phyloP scores from a whole-genome alignment of 64 coral and sea anemone species.

The Hydrozoanthus tunicans region DNA sequence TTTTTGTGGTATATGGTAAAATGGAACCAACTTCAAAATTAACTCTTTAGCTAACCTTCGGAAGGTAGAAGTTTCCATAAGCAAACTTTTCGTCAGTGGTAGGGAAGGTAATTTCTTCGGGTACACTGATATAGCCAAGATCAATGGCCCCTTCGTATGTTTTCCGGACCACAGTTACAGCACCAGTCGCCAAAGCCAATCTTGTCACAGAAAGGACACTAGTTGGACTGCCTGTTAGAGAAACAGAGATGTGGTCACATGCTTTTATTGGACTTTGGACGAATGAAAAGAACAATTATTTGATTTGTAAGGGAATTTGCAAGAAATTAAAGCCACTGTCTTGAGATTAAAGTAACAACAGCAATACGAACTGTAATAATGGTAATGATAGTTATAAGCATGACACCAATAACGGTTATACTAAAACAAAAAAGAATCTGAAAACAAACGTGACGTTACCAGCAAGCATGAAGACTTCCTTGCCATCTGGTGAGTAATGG shows the following conservation, averaged over 20 bases:
- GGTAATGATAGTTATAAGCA: too few species aligned
- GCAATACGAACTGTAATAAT: too few species aligned
- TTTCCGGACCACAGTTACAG: constrained; percentile 57
- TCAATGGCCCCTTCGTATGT: constrained; percentile 38
- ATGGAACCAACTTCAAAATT: too few species aligned
- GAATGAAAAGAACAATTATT: too few species aligned
- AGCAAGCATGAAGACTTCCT: constrained; percentile 63
- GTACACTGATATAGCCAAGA: constrained; percentile 73
- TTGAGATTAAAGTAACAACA: too few species aligned
- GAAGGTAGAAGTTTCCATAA: constrained; percentile 65
- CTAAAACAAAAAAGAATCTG: too few species aligned
- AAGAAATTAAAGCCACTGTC: too few species aligned
- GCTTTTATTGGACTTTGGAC: too few species aligned
- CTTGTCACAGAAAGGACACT: constrained; percentile 61
- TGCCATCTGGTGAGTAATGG: constrained; percentile 60
- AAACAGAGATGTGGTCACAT: constrained; percentile 43
- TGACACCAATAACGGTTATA: too few species aligned
- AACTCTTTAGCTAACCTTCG: too few species aligned
- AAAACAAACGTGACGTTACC: constrained; percentile 47
- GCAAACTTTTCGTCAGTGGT: constrained; percentile 69
- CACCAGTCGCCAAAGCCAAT: constrained; percentile 60
- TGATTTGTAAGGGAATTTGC: too few species aligned
- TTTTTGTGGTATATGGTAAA: too few species aligned
- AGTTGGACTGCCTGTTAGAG: constrained; percentile 52
- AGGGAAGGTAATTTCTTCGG: constrained; percentile 68